phyloP scores from a whole-genome alignment of 2,113 vertebrate species.

The Zapus hudsonius region DNA sequence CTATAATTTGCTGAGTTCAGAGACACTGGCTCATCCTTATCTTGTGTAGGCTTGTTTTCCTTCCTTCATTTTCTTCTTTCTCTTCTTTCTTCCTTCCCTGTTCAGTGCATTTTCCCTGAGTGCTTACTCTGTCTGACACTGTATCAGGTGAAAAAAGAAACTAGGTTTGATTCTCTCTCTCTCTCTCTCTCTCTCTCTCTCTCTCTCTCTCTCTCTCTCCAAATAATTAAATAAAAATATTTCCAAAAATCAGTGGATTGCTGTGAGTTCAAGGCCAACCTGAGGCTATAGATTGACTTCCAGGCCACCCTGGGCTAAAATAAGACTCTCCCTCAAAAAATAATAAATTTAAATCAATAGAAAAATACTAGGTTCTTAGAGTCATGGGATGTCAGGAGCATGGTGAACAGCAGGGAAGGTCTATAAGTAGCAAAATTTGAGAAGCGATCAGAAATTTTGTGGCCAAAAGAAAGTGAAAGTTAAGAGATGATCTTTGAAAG shows the following conservation, averaged over 20 bases:
- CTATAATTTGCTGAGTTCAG: not conserved
- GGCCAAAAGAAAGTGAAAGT: not conserved
- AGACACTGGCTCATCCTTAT: not conserved
- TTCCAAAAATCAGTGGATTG: too few relatives aligned
- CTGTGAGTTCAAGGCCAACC: too few relatives aligned
- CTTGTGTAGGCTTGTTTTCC: not conserved
- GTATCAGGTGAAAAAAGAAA: too few relatives aligned
- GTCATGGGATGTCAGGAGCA: not conserved
- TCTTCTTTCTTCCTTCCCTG: not conserved
- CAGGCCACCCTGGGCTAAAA: too few relatives aligned
- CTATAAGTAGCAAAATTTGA: not conserved
- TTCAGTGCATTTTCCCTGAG: not conserved
- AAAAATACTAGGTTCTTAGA: fast-evolving
- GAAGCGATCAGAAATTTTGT: not conserved
- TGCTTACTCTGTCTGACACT: not conserved
- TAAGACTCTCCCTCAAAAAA: too few relatives aligned
- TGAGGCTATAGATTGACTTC: too few relatives aligned
- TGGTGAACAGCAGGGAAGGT: not conserved
- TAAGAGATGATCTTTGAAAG: not conserved
- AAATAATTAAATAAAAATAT: too few relatives aligned
- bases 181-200: too few relatives aligned
- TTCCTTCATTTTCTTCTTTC: not conserved
- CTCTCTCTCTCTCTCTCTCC: too few relatives aligned
- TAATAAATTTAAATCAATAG: not conserved
- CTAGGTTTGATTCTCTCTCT: too few relatives aligned